These are phyloP conservation scores for Atrichornis clamosus DNA, from an alignment of 2,113 vertebrate species.

Conservation along the genomic window DNA sequence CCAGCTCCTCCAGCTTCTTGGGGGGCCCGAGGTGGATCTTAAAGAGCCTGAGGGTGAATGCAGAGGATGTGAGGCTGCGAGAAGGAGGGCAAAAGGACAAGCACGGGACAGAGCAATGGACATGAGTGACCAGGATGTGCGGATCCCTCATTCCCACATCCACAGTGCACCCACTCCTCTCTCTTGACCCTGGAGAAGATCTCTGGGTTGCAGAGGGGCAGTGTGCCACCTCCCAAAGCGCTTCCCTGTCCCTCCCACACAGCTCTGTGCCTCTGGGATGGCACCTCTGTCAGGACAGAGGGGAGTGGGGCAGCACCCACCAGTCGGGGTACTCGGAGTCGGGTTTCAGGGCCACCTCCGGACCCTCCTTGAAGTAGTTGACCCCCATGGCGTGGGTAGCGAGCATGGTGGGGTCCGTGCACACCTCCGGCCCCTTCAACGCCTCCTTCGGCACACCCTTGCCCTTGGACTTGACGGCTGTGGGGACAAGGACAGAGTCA, in stretches of 20 bases:
- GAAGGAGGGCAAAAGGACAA: background rate
- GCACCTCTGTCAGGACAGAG: background rate
- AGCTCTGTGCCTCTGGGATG: rapidly evolving
- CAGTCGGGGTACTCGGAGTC: constrained; percentile 86
- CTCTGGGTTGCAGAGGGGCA: background rate
- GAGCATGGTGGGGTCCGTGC: constrained; percentile 82
- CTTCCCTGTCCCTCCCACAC: rapidly evolving
- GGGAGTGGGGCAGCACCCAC: constrained; percentile 59
- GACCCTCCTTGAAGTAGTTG: constrained; percentile 87
- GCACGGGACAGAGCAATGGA: rapidly evolving
- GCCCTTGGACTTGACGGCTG: constrained; percentile 79
- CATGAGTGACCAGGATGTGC: rapidly evolving
- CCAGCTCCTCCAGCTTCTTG: constrained; percentile 81
- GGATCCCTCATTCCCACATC: background rate
- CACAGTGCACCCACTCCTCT: background rate
- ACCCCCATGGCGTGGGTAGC: constrained; percentile 83
- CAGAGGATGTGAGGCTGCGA: rapidly evolving
- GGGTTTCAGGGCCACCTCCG: constrained; percentile 81
- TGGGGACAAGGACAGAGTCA: background rate
- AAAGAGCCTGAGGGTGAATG: constrained; percentile 78
- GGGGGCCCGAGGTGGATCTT: constrained; percentile 79
- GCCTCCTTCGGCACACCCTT: constrained; percentile 76
- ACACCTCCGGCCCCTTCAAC: constrained; percentile 84
- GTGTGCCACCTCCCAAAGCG: background rate
- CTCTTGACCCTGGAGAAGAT: background rate